Conservation (phyloP, 2,797 vertebrate genomes). For the Coregonus ussuriensis region DNA sequence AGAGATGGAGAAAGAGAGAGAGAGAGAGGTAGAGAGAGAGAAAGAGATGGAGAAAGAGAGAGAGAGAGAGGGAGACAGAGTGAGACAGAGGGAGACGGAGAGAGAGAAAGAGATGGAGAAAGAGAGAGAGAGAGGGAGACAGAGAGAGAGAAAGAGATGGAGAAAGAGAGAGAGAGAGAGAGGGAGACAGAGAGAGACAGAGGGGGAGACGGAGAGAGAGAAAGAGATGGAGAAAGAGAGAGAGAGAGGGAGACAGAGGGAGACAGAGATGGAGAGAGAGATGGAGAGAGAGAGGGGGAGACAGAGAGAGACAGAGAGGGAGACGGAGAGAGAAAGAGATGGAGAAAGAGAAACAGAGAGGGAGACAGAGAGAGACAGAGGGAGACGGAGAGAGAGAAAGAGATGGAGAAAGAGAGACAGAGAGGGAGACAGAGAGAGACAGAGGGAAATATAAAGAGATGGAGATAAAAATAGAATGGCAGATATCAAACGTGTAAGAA, state of each 20-base stretch:
- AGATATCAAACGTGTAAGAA: neutral
- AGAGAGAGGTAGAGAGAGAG: neutral
- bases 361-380: neutral
- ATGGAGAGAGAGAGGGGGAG: neutral
- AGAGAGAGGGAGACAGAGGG: neutral
- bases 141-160: neutral
- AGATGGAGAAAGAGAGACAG: neutral
- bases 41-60: neutral
- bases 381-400: neutral
- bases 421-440: neutral
- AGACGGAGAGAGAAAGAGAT: neutral
- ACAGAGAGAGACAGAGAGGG: neutral
- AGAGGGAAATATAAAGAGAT: neutral
- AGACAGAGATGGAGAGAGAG: neutral
- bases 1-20: too few relatives aligned
- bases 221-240: neutral
- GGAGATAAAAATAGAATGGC: neutral
- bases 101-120: neutral
- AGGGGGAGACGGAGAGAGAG: neutral
- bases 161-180: neutral
- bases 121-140: neutral
- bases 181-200: neutral
- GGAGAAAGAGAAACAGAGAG: neutral
- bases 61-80: neutral
- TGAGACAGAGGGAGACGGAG: neutral